A percentile compares a stretch with the other conserved stretches of the same genome.
Conservation (phyloP, 2,113 vertebrate species). For the Pteruthius melanotis region DNA sequence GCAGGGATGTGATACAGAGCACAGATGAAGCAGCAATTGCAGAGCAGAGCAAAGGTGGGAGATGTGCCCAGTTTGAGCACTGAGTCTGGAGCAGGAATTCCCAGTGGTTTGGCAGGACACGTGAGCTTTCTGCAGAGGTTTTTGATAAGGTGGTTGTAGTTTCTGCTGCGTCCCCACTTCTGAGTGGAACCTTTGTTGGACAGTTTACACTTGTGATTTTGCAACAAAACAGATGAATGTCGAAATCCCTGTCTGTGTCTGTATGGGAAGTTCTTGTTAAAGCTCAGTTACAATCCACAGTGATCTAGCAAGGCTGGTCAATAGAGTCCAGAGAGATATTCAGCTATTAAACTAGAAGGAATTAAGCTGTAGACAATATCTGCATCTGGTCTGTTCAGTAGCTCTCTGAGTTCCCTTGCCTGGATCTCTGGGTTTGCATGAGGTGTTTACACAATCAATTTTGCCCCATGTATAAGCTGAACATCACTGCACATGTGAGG, state of each 20-base stretch:
- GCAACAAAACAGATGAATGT: background rate
- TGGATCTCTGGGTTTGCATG: background rate
- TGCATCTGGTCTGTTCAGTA: background rate
- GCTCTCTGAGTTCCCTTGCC: background rate
- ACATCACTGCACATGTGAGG: background rate
- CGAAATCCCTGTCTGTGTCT: background rate
- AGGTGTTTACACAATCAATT: background rate
- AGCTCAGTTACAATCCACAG: background rate
- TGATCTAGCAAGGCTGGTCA: background rate
- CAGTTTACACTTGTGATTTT: accelerated
- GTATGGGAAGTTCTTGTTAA: background rate
- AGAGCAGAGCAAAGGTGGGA: background rate
- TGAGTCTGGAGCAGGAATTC: background rate
- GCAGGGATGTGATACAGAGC: background rate
- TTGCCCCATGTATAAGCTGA: background rate
- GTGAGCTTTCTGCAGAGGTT: background rate
- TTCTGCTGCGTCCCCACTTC: background rate
- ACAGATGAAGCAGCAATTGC: background rate
- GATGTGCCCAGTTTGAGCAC: background rate
- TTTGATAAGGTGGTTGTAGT: background rate
- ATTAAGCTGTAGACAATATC: background rate
- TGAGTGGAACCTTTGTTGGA: background rate
- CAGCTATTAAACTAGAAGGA: background rate
- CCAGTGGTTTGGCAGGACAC: background rate
- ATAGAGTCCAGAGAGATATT: background rate